A percentile compares a stretch with the other conserved stretches of the same genome.
phyloP scores from a whole-genome alignment of 2,888 invertebrate genomes.

The Hirtodrosophila histrioides region DNA sequence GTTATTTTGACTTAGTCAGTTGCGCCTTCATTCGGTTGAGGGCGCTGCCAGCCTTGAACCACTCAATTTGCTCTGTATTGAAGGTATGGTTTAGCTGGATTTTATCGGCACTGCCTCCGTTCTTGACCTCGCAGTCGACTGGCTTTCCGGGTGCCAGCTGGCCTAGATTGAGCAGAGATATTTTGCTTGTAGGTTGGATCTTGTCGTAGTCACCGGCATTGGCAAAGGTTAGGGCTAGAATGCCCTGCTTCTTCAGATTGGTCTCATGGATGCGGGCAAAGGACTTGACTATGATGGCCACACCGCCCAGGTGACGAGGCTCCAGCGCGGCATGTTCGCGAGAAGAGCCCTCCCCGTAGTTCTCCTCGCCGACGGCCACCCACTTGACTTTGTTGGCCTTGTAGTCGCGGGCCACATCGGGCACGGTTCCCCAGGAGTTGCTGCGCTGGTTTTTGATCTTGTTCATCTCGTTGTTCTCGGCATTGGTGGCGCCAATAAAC shows the following conservation, averaged over 20 bases:
- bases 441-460: slow-evolving; percentile 95
- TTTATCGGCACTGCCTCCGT: slow-evolving; percentile 91
- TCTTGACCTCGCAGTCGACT: slow-evolving; percentile 95
- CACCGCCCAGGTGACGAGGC: slow-evolving; percentile 96
- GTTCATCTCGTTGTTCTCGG: slow-evolving; percentile 95
- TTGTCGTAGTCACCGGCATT: slow-evolving; percentile 97
- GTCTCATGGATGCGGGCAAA: slow-evolving; percentile 99
- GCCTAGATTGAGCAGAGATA: slow-evolving; percentile 92
- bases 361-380: slow-evolving; percentile 95
- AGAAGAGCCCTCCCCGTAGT: slow-evolving; percentile 95
- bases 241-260: slow-evolving; percentile 99
- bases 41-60: slow-evolving; percentile 99
- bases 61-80: slow-evolving; percentile 97
- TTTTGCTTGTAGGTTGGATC: slow-evolving; percentile 93
- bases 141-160: slow-evolving; percentile 95
- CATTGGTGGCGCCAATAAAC: slow-evolving; percentile 96
- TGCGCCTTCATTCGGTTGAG: slow-evolving; percentile 98
- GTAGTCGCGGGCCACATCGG: slow-evolving; percentile 97
- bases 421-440: slow-evolving; percentile 94
- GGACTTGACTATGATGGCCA: slow-evolving; percentile 99
- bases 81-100: slow-evolving; percentile 96
- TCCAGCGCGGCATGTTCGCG: slow-evolving; percentile 99
- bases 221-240: slow-evolving; percentile 97
- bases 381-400: slow-evolving; percentile 94
- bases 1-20: slow-evolving; percentile 24